A percentile compares a stretch with the other conserved stretches of the same genome.
Evolutionary conservation across 2,113 vertebrate genomes (phyloP).

Genomic region (Psammodynastes pulverulentus): DNA sequence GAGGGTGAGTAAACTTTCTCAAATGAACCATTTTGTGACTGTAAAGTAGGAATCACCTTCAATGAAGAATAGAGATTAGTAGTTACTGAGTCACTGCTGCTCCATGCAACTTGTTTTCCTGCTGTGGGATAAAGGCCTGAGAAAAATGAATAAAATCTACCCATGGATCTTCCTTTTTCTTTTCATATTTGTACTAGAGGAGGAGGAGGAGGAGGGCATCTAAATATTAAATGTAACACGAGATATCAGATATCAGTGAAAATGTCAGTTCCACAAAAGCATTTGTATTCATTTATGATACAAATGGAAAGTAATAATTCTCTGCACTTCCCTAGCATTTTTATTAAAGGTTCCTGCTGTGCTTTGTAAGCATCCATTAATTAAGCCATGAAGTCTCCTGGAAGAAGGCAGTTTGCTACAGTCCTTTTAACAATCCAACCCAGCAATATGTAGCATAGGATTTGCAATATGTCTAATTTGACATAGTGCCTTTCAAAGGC

Average conservation of each 20-base stretch:
- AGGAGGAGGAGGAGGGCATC: background rate
- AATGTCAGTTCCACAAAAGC: constrained; percentile 28
- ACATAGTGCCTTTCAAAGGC: background rate
- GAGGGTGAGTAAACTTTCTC: background rate
- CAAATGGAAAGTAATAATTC: background rate
- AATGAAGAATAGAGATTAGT: background rate
- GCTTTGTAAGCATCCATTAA: constrained; percentile 3
- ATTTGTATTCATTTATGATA: constrained; percentile 25
- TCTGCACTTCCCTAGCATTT: background rate
- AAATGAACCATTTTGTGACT: background rate
- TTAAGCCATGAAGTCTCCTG: background rate
- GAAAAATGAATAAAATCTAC: constrained; percentile 29
- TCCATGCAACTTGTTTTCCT: background rate
- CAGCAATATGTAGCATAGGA: background rate
- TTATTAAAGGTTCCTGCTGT: constrained; percentile 10
- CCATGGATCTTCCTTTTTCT: constrained; percentile 10
- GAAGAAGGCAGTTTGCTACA: constrained; percentile 3
- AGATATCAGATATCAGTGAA: background rate
- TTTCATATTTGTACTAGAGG: background rate
- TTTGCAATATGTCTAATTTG: constrained; percentile 24
- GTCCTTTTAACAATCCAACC: background rate
- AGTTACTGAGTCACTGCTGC: background rate
- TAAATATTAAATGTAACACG: constrained; percentile 33
- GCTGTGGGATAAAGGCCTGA: background rate
- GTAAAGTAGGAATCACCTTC: background rate